phyloP scores from a whole-genome alignment of 2,113 vertebrate species.

The Ctenomys sociabilis region DNA sequence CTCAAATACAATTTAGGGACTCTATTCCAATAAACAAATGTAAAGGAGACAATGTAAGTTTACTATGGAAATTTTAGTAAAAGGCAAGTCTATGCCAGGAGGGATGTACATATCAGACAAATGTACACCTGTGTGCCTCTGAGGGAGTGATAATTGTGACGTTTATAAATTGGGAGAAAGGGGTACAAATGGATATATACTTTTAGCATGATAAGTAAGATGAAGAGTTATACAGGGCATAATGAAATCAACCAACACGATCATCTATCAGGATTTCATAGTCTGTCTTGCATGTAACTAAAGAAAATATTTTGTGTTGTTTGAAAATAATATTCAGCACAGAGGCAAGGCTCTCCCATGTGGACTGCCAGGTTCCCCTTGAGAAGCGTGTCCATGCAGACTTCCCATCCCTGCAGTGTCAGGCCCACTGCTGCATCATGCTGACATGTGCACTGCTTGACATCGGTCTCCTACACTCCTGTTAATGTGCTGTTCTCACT shows the following conservation, averaged over 20 bases:
- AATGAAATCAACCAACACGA: neutral
- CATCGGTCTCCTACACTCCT: conserved; percentile 33
- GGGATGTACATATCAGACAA: neutral
- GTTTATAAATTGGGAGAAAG: neutral
- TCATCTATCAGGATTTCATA: neutral
- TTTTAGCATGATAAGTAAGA: neutral
- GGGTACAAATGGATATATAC: neutral
- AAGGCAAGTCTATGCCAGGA: neutral
- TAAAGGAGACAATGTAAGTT: neutral
- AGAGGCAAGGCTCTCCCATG: neutral
- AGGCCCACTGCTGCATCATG: neutral
- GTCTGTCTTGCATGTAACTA: neutral
- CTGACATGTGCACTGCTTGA: neutral
- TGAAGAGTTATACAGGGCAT: neutral
- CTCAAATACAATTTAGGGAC: neutral
- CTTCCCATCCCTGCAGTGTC: neutral
- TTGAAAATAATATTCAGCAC: neutral
- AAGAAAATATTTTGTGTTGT: neutral
- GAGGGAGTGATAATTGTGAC: neutral
- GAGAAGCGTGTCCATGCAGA: neutral
- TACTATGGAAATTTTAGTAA: neutral
- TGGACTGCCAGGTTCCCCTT: neutral
- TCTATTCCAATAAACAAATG: neutral
- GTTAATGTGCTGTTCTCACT: conserved; percentile 49
- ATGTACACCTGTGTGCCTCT: rapidly evolving